Evolutionary conservation across 2,113 vertebrate species (phyloP).

Genomic region (Triplophysa rosa): DNA sequence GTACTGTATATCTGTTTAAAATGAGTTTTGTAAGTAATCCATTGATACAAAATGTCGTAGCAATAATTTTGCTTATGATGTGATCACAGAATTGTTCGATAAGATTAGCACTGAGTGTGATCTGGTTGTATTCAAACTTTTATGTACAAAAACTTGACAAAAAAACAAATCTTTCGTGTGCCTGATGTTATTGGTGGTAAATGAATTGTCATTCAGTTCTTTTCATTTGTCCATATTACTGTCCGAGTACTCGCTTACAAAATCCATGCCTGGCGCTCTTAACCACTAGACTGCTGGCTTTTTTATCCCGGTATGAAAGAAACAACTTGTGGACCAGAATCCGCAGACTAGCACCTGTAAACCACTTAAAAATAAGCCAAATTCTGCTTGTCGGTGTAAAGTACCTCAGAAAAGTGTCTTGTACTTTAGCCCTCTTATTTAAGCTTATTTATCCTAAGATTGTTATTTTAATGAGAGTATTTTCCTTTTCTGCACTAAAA

Average conservation of each 20-base stretch:
- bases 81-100: slow-evolving; percentile 71
- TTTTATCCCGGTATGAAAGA: background rate
- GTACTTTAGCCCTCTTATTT: slow-evolving; percentile 85
- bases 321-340: background rate
- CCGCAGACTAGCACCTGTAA: background rate
- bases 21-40: slow-evolving; percentile 69
- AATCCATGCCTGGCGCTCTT: slow-evolving; percentile 14
- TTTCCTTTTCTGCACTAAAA: slow-evolving; percentile 72
- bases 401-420: slow-evolving; percentile 80
- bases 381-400: slow-evolving; percentile 80
- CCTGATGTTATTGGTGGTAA: slow-evolving; percentile 73
- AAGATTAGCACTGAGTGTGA: slow-evolving; percentile 73
- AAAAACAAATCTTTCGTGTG: slow-evolving; percentile 69
- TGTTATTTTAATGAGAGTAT: slow-evolving; percentile 78
- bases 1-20: slow-evolving; percentile 65
- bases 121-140: slow-evolving; percentile 74
- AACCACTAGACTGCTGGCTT: background rate
- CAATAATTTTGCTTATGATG: slow-evolving; percentile 68
- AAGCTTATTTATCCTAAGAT: slow-evolving; percentile 85
- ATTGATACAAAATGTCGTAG: slow-evolving; percentile 71
- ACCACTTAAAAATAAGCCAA: slow-evolving; percentile 66
- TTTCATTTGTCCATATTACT: slow-evolving; percentile 22
- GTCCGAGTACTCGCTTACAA: background rate
- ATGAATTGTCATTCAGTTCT: slow-evolving; percentile 58
- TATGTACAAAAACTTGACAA: slow-evolving; percentile 80